These are phyloP conservation scores for Magallana gigas DNA, from an alignment of 1,140 invertebrate genomes.

Conservation along the genomic window DNA sequence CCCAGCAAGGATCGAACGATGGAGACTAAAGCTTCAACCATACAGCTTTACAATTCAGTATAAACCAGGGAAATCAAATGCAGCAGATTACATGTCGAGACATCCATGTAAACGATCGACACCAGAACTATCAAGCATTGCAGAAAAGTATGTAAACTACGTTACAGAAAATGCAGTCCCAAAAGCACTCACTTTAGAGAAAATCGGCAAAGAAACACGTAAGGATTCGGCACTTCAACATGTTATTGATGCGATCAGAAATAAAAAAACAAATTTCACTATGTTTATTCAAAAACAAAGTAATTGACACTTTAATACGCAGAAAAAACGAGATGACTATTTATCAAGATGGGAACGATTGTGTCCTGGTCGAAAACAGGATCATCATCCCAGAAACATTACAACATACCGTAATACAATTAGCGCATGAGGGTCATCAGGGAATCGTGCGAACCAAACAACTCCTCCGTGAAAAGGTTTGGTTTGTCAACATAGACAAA, in stretches of 20 bases:
- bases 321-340: neutral
- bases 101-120: no score
- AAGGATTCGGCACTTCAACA: no score
- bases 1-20: constrained; percentile 54
- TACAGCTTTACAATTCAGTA: constrained; percentile 45
- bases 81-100: no score
- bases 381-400: neutral
- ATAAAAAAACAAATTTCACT: neutral
- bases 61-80: no score
- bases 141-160: no score
- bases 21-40: constrained; percentile 51
- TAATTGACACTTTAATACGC: neutral
- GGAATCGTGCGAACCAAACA: no score
- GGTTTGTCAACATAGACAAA: no score
- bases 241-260: neutral
- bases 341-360: neutral
- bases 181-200: no score
- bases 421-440: constrained; percentile 73
- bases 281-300: neutral
- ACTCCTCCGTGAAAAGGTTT: no score
- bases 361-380: neutral
- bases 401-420: constrained; percentile 1
- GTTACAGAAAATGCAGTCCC: no score
- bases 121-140: no score
- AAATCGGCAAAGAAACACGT: no score